Conservation (phyloP, 1,140 invertebrate genomes). For the Drosophila chauvacae region DNA sequence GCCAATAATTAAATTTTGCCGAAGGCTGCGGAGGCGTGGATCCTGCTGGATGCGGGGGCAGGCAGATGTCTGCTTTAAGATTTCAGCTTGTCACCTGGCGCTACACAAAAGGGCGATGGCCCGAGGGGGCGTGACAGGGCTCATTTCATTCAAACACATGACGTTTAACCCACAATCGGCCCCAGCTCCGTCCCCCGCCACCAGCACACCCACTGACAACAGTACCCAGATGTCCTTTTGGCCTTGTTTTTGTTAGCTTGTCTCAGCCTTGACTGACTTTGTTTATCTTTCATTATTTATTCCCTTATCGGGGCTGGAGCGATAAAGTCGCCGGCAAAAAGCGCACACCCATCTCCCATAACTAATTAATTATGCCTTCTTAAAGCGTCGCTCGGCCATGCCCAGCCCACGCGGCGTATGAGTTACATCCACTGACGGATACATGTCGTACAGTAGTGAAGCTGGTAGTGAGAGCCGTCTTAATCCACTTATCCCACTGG, state of each 20-base stretch:
- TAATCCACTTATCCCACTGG: constrained; percentile 45
- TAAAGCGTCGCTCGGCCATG: constrained; percentile 34
- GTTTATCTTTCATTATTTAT: constrained; percentile 81
- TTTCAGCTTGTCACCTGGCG: constrained; percentile 68
- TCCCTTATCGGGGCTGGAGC: constrained; percentile 63
- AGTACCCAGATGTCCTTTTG: constrained; percentile 39
- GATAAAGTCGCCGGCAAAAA: constrained; percentile 58
- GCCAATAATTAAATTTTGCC: constrained; percentile 51
- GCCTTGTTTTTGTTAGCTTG: constrained; percentile 49
- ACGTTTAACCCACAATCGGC: constrained; percentile 31
- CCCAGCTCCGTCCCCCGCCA: neutral
- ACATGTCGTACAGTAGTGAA: neutral
- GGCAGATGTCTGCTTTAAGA: constrained; percentile 50
- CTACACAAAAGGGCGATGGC: constrained; percentile 17
- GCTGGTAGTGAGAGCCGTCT: constrained; percentile 10
- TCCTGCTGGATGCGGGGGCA: neutral
- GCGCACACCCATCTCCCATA: constrained; percentile 36
- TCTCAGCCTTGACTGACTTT: constrained; percentile 65
- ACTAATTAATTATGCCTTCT: constrained; percentile 69
- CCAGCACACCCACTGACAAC: neutral
- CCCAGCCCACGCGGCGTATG: constrained; percentile 44
- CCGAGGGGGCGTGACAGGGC: constrained; percentile 36
- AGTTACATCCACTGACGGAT: constrained; percentile 26
- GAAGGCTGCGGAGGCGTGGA: neutral
- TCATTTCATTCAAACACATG: constrained; percentile 73